Conservation (phyloP, 2,797 vertebrate species). For the Hemibagrus guttatus region DNA sequence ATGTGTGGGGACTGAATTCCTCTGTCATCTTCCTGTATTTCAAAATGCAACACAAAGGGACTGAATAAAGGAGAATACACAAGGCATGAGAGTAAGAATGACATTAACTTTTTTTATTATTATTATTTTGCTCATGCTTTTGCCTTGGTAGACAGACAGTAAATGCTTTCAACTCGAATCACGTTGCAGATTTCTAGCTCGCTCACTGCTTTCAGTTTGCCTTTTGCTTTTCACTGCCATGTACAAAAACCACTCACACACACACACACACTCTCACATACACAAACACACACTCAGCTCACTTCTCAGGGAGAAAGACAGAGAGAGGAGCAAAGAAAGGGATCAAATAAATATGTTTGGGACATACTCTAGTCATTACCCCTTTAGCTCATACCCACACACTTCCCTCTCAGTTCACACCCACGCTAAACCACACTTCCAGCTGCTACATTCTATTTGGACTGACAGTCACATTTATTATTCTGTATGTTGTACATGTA, state of each 20-base stretch:
- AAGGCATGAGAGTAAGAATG: no score
- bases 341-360: background rate
- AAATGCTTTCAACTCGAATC: background rate
- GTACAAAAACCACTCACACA: background rate
- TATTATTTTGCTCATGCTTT: background rate
- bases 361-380: background rate
- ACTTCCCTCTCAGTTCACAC: background rate
- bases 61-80: no score
- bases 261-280: no score
- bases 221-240: background rate
- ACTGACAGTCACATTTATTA: slow-evolving; percentile 6
- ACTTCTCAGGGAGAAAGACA: background rate
- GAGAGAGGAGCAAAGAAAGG: background rate
- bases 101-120: no score
- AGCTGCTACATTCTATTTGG: background rate
- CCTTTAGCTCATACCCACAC: background rate
- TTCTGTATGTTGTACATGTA: background rate
- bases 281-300: background rate
- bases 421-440: slow-evolving; percentile 16
- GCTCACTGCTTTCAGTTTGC: background rate
- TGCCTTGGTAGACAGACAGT: background rate
- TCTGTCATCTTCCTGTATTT: background rate
- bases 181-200: background rate
- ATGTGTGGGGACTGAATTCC: background rate
- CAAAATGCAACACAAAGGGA: background rate